Base-by-base conservation (phyloP, 2,113 vertebrate genomes). In the Sterrhoptilus dennistouni region DNA sequence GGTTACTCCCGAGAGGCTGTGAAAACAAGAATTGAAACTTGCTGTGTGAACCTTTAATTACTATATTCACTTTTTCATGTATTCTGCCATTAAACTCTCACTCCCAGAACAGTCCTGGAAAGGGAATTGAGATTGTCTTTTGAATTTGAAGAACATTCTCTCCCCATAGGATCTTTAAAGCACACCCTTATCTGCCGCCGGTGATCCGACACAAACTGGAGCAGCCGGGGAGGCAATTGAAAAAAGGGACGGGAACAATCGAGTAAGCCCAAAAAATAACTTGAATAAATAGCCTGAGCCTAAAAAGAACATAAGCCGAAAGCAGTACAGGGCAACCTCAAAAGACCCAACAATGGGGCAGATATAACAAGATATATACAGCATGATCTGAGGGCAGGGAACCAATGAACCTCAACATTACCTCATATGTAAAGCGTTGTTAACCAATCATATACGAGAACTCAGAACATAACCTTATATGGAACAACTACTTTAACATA, bases 121-220 rank as follows among this genome's bases (percentile, higher is more conserved):
- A 69, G 60, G 9, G 7, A 90, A 50, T 14, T 12, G 33, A 80
- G n/a, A 70, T 7, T 52, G 16, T 3, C 16, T 90, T 79, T 77
- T 44, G 40, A 47, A 74, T 76, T 19, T 74, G 54, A 85, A 83
- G 45, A 72, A 27, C 0, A 2, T n/a, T 72, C 2, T 36, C 28
- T 75, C 20, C 17, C 14, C 20, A 5, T 52, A 24, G 53, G 42
- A 53, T 49, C 16, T 21, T 29, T 71, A 38, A 81, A 88, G 35
- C 12, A n/a, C 50, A 50, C 4, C 3, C 22, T 60, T 24, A 70
- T 36, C 16, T 68, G 17, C 9, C 3, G 3, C 17, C 5, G 4
- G 17, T 1, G 17, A 61, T 61, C 25, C 5, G 2, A 61, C 25
- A 38, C 1, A 2, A 38, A 28, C 36, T 4, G 3, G 59, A 38